A percentile compares a stretch with the other conserved stretches of the same genome.
phyloP scores from a whole-genome alignment of 2,113 vertebrate species.

The Corythaeola cristata region DNA sequence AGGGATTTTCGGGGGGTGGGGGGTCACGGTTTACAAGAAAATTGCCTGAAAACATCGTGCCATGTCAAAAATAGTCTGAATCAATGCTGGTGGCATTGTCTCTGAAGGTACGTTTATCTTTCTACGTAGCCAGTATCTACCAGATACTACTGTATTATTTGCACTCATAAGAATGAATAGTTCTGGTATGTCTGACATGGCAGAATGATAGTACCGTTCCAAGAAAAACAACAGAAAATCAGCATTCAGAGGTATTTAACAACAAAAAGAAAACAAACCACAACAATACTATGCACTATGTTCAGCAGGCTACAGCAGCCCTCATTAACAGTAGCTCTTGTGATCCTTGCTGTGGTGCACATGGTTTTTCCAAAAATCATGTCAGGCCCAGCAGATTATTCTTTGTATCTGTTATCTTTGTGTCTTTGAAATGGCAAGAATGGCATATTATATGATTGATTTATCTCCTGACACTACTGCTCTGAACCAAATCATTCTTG shows the following conservation, averaged over 20 bases:
- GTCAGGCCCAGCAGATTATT: neutral
- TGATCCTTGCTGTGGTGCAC: neutral
- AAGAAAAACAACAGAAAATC: neutral
- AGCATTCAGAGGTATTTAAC: neutral
- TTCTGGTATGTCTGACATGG: neutral
- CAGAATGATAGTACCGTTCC: neutral
- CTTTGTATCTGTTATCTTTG: neutral
- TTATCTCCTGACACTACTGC: neutral
- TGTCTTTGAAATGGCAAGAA: neutral
- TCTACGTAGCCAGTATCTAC: neutral
- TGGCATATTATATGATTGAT: neutral
- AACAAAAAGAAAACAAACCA: neutral
- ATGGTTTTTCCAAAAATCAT: neutral
- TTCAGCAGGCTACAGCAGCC: neutral
- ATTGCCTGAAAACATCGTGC: neutral
- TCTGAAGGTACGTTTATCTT: neutral
- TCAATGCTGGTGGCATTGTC: neutral
- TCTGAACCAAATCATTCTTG: neutral
- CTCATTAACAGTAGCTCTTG: neutral
- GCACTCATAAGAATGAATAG: neutral
- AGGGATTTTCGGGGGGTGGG: neutral
- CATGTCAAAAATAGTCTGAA: neutral
- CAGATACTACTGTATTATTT: neutral
- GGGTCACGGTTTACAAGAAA: neutral
- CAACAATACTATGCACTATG: rapidly evolving